These are phyloP conservation scores for Drosophila gaucha DNA, from an alignment of 2,888 invertebrate species.

Conservation along the genomic window DNA sequence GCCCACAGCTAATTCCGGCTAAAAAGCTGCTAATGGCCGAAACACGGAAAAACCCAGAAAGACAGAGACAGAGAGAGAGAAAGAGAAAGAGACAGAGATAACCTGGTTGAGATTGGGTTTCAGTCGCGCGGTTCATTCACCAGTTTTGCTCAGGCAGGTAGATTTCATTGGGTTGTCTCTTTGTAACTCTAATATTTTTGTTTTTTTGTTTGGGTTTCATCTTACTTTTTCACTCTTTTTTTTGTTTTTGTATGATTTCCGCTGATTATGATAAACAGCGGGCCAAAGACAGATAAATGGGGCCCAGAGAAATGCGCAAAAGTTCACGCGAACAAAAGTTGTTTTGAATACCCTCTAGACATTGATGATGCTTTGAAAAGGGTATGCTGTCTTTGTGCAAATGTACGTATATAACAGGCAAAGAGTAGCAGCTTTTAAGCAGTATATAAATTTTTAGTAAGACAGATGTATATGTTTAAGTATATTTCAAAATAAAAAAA, in stretches of 20 bases:
- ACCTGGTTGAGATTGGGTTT: conserved; percentile 23
- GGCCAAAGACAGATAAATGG: conserved; percentile 31
- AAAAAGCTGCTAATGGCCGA: conserved; percentile 68
- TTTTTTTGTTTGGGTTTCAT: conserved; percentile 17
- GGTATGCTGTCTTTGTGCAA: neutral
- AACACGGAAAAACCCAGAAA: conserved; percentile 8
- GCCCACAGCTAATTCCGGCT: conserved; percentile 56
- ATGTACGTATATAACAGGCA: neutral
- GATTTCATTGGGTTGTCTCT: conserved; percentile 42
- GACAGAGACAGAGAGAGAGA: neutral
- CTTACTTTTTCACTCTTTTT: conserved; percentile 25
- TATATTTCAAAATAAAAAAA: no score
- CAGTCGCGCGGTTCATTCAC: conserved; percentile 64
- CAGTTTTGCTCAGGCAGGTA: conserved; percentile 57
- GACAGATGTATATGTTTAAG: no score
- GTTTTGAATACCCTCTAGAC: conserved; percentile 2
- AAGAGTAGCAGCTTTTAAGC: no score
- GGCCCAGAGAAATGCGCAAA: conserved; percentile 54
- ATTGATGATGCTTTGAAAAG: neutral
- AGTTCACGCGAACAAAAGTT: conserved; percentile 50
- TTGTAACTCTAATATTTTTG: conserved; percentile 17
- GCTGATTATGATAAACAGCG: conserved; percentile 68
- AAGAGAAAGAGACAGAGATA: conserved; percentile 27
- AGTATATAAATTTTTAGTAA: no score
- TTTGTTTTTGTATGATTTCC: conserved; percentile 49